Base-by-base conservation (phyloP, 2,797 vertebrate species). In the Girardinus metallicus region DNA sequence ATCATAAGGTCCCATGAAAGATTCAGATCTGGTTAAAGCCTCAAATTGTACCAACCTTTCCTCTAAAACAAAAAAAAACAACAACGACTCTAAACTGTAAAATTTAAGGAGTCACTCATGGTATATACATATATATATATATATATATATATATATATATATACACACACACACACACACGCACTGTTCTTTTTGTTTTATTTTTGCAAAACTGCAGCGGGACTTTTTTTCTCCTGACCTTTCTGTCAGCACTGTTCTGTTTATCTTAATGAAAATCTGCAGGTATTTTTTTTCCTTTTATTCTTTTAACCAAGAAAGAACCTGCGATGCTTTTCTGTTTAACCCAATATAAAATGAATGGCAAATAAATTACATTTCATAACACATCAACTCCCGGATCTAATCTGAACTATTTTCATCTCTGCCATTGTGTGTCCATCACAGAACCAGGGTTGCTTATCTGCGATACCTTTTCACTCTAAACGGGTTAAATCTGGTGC, bases 191-290 rank as follows among this genome's bases (percentile, higher is more conserved):
- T 62, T 21, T 39, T 51, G n/a, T 70, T 23, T 75, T 53, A 3
- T 1, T 89, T 23, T 8, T 23, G 41, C 73, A 18, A 85, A 90
- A 77, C 73, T 77, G 47, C 77, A 73, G 83, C 75, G 34, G 31
- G 44, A 31, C 73, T 57, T 53, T 53, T 53, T 26, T 26, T 51
- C 80, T 73, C 51, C 21, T 87, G 81, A 83, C 74, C 12, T 80
- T 87, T 80, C 72, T 53, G 57, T 83, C 74, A 73, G 26, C 29
- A 51, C 77, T 86, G 85, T 86, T 62, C 46, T 70, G 49, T 85
- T 86, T 87, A 92, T 93, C 88, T 87, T 89, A 92, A 92, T 93
- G 73, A 85, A 92, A 91, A 92, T 90, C 87, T 90, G 39, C 72
- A 68, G 70, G 31, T 80, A 83, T 81, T 80, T 26, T 51, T 47